These are phyloP conservation scores for Mastomys coucha DNA, from an alignment of 2,113 vertebrate genomes.

Conservation along the genomic window DNA sequence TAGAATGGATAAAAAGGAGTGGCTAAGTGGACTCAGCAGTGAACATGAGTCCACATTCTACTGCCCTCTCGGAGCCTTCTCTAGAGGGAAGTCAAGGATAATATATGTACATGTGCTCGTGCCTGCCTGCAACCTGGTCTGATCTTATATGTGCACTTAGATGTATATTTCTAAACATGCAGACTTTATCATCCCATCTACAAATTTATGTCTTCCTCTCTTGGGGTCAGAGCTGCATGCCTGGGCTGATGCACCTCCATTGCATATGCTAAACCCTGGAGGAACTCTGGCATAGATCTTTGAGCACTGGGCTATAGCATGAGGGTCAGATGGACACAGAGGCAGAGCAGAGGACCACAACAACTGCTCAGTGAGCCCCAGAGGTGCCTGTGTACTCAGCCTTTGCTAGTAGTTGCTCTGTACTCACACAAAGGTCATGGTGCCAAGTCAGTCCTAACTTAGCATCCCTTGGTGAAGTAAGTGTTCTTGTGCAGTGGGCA, in stretches of 20 bases:
- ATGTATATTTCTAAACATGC: not conserved
- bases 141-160: not conserved
- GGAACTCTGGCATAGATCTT: not conserved
- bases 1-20: not conserved
- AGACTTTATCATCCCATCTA: not conserved
- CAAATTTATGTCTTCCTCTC: not conserved
- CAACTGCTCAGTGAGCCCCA: not conserved
- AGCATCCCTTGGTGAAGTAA: not conserved
- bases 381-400: not conserved
- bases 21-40: not conserved
- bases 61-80: not conserved
- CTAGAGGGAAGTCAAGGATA: not conserved
- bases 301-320: not conserved
- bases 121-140: too few relatives aligned
- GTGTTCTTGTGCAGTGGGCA: not conserved
- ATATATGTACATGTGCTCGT: rapidly evolving
- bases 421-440: not conserved
- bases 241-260: not conserved
- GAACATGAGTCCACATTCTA: not conserved
- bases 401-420: not conserved
- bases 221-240: not conserved
- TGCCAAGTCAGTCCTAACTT: not conserved
- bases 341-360: not conserved
- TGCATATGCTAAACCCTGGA: not conserved
- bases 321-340: not conserved